These are phyloP conservation scores for Premnoplex brunnescens DNA, from an alignment of 2,797 vertebrate genomes.

Conservation along the genomic window DNA sequence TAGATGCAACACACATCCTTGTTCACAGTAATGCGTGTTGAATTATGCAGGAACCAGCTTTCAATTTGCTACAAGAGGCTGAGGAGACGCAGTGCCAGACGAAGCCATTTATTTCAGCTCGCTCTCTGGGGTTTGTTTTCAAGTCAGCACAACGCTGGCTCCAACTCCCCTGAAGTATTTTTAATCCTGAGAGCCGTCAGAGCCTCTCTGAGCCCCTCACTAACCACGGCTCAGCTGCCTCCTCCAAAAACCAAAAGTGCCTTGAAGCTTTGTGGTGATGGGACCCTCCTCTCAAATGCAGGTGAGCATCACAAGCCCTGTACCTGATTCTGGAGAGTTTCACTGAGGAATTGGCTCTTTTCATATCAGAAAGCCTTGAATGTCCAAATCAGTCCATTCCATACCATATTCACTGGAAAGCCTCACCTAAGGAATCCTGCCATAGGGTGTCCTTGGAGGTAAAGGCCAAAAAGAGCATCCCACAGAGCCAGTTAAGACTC, in stretches of 20 bases:
- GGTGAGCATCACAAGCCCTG: neutral
- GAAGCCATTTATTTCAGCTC: slow-evolving; percentile 65
- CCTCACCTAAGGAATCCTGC: neutral
- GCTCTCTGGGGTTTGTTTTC: slow-evolving; percentile 58
- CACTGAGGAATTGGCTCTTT: neutral
- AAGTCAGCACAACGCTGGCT: slow-evolving; percentile 20
- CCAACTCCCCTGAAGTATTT: slow-evolving; percentile 25
- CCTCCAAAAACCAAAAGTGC: neutral
- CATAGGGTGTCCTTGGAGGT: neutral
- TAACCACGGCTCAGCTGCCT: neutral
- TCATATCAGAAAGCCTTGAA: neutral
- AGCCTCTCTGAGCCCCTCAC: neutral
- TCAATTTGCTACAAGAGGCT: slow-evolving; percentile 60
- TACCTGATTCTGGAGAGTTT: neutral
- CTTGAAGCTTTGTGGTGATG: accelerated
- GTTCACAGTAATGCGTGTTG: slow-evolving; percentile 29
- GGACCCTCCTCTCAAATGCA: neutral
- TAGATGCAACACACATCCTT: slow-evolving; percentile 56
- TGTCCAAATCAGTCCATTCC: neutral
- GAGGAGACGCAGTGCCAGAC: slow-evolving; percentile 44
- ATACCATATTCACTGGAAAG: neutral
- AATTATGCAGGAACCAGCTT: slow-evolving; percentile 68
- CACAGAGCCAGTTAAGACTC: neutral
- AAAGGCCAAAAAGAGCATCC: neutral
- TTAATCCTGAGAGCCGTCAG: neutral